These are phyloP conservation scores for Triplophysa dalaica DNA, from an alignment of 2,113 vertebrate species.

Conservation along the genomic window DNA sequence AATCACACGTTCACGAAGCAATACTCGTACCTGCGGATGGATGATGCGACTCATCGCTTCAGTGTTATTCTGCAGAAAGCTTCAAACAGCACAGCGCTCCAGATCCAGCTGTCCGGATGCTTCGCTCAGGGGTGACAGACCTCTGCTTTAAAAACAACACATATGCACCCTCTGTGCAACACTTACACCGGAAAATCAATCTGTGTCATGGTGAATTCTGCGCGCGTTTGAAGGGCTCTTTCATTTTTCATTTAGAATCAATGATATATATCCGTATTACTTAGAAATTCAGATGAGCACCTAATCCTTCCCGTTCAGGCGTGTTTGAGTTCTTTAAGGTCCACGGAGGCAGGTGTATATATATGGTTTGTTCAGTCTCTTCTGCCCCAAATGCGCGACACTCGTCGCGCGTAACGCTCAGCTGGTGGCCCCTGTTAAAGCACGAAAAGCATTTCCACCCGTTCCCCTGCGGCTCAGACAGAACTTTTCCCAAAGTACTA, in stretches of 20 bases:
- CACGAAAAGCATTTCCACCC: conserved; percentile 3
- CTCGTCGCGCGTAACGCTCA: neutral
- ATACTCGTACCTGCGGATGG: conserved; percentile 45
- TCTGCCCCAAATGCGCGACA: neutral
- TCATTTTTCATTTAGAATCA: conserved; percentile 2
- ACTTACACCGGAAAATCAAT: neutral
- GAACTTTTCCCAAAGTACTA: conserved; percentile 31
- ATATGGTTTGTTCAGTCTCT: neutral
- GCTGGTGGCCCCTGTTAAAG: neutral
- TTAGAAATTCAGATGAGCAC: neutral
- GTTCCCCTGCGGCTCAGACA: conserved; percentile 21
- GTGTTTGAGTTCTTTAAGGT: neutral
- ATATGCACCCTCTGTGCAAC: neutral
- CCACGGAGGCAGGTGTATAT: conserved; percentile 5
- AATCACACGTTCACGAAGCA: neutral
- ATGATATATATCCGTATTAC: conserved; percentile 12
- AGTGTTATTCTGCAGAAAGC: conserved; percentile 8
- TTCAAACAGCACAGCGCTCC: conserved; percentile 22
- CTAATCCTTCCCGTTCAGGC: neutral
- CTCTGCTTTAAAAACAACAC: conserved; percentile 1
- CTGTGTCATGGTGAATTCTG: neutral
- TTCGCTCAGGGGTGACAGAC: conserved; percentile 11
- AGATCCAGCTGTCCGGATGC: conserved; percentile 30
- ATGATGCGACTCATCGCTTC: conserved; percentile 46
- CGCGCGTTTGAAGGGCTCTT: conserved; percentile 5